phyloP scores from a whole-genome alignment of 1,140 invertebrate genomes.

The Orchestia grillus region DNA sequence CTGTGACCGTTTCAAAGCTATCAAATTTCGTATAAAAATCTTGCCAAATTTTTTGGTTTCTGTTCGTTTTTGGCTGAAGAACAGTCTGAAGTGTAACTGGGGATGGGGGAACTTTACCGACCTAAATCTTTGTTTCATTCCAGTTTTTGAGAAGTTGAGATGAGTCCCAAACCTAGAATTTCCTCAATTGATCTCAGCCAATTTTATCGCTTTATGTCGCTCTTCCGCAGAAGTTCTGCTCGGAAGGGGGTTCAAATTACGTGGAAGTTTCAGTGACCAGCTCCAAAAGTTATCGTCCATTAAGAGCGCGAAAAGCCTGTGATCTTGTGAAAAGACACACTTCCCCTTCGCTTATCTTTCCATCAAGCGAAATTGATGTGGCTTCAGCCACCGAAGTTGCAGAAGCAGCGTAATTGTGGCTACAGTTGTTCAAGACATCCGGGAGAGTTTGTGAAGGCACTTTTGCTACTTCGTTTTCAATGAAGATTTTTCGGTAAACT shows the following conservation, averaged over 20 bases:
- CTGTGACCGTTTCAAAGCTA: not conserved
- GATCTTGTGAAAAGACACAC: not conserved
- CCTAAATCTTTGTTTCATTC: not conserved
- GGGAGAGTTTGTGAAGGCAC: not conserved
- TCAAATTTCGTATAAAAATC: not conserved
- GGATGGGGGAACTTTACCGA: not conserved
- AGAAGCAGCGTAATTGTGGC: not conserved
- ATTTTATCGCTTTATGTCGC: not conserved
- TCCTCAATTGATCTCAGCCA: not conserved
- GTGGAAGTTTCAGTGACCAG: not conserved
- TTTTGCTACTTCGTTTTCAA: not conserved
- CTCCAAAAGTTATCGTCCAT: slow-evolving; percentile 38
- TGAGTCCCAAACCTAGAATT: not conserved
- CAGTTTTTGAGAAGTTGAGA: not conserved
- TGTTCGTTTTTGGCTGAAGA: not conserved
- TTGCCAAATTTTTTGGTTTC: not conserved
- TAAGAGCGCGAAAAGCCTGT: not conserved
- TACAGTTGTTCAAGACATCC: not conserved
- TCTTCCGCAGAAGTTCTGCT: not conserved
- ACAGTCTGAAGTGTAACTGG: not conserved
- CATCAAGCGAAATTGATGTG: not conserved
- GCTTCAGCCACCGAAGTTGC: not conserved
- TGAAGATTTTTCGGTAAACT: not conserved
- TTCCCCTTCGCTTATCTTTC: not conserved
- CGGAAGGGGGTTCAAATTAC: not conserved